Evolutionary conservation across 2,113 vertebrate species (phyloP).

Genomic region (Python bivittatus): DNA sequence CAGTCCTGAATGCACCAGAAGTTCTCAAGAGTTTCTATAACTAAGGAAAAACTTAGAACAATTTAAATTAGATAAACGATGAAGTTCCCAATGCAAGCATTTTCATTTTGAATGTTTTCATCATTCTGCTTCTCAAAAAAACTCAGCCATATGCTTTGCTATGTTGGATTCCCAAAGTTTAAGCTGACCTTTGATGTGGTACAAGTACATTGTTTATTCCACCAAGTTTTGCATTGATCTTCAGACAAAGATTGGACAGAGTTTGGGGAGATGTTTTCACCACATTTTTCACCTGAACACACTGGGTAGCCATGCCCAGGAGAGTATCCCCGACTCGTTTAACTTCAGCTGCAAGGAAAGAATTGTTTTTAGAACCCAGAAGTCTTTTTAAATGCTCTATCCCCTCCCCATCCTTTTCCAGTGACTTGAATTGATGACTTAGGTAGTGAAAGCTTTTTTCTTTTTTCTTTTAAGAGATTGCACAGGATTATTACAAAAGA

Average conservation of each 20-base stretch:
- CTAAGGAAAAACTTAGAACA: neutral
- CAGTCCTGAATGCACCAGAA: no score
- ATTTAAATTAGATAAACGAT: neutral
- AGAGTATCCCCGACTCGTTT: conserved; percentile 97
- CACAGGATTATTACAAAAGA: neutral
- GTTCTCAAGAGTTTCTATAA: neutral
- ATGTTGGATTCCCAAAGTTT: neutral
- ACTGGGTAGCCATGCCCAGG: conserved; percentile 97
- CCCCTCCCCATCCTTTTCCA: accelerated
- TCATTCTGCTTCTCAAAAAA: conserved; percentile 8
- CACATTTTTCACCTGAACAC: conserved; percentile 98
- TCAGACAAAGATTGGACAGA: conserved; percentile 96
- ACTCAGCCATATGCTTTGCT: neutral
- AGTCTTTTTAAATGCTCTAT: no score
- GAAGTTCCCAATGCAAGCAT: neutral
- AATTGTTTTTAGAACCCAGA: neutral
- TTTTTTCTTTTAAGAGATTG: neutral
- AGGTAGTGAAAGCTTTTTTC: no score
- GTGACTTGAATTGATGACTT: neutral
- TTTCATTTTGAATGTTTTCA: neutral
- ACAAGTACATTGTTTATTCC: conserved; percentile 99
- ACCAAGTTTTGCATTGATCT: conserved; percentile 98
- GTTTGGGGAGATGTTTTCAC: conserved; percentile 98
- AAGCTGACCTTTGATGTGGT: conserved; percentile 93
- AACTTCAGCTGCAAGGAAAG: conserved; percentile 85